Conservation (phyloP, 2,113 vertebrate species). For the Sturnira hondurensis region DNA sequence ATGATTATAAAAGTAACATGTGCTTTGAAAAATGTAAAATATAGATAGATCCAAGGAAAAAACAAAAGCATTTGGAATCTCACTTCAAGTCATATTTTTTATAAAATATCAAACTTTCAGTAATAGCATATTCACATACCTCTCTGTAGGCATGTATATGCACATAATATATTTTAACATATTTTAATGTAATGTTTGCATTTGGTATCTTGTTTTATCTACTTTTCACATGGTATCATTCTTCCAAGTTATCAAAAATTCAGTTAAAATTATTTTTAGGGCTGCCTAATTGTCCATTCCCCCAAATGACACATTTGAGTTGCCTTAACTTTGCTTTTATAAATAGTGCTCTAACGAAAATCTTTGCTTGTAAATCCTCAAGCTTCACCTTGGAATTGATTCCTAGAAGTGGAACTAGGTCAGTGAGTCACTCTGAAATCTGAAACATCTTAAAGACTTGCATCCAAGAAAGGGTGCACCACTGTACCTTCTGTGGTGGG, state of each 20-base stretch:
- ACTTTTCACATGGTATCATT: neutral
- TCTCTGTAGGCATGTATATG: neutral
- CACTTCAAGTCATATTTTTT: neutral
- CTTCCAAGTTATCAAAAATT: neutral
- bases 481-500: neutral
- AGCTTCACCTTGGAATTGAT: neutral
- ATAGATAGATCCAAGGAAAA: neutral
- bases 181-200: neutral
- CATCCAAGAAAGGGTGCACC: neutral
- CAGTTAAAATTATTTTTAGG: neutral
- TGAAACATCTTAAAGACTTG: neutral
- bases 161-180: neutral
- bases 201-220: neutral
- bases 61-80: neutral
- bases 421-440: neutral
- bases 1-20: neutral
- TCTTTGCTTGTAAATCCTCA: constrained; percentile 1
- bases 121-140: neutral
- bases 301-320: neutral
- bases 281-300: neutral
- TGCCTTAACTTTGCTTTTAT: neutral
- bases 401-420: neutral
- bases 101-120: neutral
- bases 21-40: constrained; percentile 17
- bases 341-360: neutral